phyloP scores from a whole-genome alignment of 2,888 invertebrate species.

The Clitarchus hookeri region DNA sequence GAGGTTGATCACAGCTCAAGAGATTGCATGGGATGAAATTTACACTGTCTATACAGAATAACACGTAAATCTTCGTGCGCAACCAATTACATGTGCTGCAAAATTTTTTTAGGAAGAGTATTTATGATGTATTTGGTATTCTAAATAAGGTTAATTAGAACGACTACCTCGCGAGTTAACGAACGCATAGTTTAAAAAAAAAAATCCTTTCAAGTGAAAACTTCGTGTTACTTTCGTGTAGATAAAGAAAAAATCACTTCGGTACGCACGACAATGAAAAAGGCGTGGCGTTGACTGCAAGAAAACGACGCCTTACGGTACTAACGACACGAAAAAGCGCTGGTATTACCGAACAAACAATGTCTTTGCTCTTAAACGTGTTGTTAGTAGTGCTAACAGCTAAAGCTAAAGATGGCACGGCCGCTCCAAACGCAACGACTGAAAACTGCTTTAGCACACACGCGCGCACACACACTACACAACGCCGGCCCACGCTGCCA shows the following conservation, averaged over 20 bases:
- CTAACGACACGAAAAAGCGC: neutral
- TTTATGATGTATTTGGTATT: too few species aligned
- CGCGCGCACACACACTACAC: neutral
- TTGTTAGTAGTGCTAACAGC: neutral
- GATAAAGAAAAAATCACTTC: neutral
- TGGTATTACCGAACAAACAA: constrained; percentile 11
- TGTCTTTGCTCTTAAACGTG: constrained; percentile 11
- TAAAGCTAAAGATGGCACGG: neutral
- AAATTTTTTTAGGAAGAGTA: too few species aligned
- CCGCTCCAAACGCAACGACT: neutral
- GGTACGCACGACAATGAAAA: neutral
- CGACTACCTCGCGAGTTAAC: too few species aligned
- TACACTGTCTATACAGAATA: too few species aligned
- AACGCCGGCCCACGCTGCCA: neutral
- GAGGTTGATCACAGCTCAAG: too few species aligned
- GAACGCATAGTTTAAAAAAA: too few species aligned
- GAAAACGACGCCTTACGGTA: neutral
- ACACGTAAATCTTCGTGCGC: too few species aligned
- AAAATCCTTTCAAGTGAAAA: too few species aligned
- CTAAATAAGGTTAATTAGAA: too few species aligned
- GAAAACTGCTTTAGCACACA: neutral
- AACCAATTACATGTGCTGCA: too few species aligned
- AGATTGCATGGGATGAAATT: too few species aligned
- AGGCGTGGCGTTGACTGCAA: neutral
- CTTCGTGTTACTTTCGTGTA: too few species aligned